phyloP scores from a whole-genome alignment of 2,888 invertebrate species.

The Agelastica alni region DNA sequence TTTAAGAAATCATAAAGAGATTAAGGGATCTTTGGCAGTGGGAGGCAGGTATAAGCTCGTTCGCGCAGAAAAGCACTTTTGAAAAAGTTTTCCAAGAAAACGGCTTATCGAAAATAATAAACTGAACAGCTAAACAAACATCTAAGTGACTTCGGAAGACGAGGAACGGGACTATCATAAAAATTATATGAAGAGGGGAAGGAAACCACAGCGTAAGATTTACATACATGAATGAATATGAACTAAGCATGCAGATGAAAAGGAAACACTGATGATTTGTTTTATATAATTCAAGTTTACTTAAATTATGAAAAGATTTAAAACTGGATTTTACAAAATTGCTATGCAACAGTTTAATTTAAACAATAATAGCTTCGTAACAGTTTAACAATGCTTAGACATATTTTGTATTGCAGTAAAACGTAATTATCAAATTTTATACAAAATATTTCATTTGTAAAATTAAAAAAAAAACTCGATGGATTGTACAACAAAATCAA shows the following conservation, averaged over 20 bases:
- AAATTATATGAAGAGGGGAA: constrained; percentile 27
- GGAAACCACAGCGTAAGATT: constrained; percentile 27
- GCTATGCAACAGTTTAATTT: too few species aligned
- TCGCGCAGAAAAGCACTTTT: constrained; percentile 38
- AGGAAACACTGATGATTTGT: too few species aligned
- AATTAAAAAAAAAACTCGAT: too few species aligned
- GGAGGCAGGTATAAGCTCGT: constrained; percentile 35
- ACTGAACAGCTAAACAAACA: constrained; percentile 32
- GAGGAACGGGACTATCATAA: constrained; percentile 27
- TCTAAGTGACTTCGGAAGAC: constrained; percentile 29
- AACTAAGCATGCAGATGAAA: constrained; percentile 12
- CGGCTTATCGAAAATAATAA: constrained; percentile 48
- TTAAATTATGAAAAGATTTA: too few species aligned
- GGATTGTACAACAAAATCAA: too few species aligned
- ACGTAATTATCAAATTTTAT: too few species aligned
- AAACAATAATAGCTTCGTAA: too few species aligned
- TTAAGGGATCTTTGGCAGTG: constrained; percentile 38
- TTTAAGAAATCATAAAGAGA: constrained; percentile 48
- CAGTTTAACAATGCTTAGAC: too few species aligned
- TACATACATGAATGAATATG: constrained; percentile 31
- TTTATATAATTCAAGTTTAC: too few species aligned
- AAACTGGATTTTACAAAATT: too few species aligned
- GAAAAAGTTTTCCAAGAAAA: constrained; percentile 37
- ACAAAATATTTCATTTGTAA: too few species aligned
- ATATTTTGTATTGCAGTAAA: too few species aligned